phyloP scores from a whole-genome alignment of 2,797 vertebrate genomes.

The Podarcis siculus region DNA sequence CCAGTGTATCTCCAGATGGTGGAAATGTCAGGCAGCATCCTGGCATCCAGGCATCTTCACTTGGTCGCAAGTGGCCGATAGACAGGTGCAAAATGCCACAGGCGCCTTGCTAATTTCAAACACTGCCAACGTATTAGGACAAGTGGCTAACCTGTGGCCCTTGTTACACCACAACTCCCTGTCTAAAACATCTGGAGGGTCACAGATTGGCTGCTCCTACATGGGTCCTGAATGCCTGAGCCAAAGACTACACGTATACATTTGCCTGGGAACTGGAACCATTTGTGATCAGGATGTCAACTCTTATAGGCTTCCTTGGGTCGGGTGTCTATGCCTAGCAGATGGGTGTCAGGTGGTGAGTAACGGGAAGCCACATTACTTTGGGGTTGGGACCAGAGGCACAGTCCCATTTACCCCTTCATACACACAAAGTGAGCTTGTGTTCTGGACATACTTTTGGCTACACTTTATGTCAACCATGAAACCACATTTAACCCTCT shows the following conservation, averaged over 20 bases:
- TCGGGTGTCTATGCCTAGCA: background rate
- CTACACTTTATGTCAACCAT: background rate
- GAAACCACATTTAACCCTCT: background rate
- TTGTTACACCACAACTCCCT: too few relatives aligned
- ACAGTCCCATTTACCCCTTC: background rate
- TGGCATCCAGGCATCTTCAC: too few relatives aligned
- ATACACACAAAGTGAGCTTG: background rate
- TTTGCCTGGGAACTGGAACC: background rate
- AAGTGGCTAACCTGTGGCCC: background rate
- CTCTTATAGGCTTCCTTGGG: background rate
- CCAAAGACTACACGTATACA: background rate
- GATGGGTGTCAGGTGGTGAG: too few relatives aligned
- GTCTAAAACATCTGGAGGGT: too few relatives aligned
- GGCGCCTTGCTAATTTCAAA: too few relatives aligned
- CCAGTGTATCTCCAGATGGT: too few relatives aligned
- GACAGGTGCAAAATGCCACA: too few relatives aligned
- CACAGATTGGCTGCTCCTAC: too few relatives aligned
- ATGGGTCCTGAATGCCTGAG: background rate
- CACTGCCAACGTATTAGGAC: too few relatives aligned
- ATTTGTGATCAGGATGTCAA: background rate
- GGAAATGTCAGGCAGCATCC: too few relatives aligned
- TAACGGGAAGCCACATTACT: too few relatives aligned
- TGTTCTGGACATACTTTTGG: background rate
- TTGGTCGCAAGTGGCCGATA: too few relatives aligned
- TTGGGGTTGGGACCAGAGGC: background rate